These are phyloP conservation scores for Lutra lutra DNA, from an alignment of 2,797 vertebrate species.

Conservation along the genomic window DNA sequence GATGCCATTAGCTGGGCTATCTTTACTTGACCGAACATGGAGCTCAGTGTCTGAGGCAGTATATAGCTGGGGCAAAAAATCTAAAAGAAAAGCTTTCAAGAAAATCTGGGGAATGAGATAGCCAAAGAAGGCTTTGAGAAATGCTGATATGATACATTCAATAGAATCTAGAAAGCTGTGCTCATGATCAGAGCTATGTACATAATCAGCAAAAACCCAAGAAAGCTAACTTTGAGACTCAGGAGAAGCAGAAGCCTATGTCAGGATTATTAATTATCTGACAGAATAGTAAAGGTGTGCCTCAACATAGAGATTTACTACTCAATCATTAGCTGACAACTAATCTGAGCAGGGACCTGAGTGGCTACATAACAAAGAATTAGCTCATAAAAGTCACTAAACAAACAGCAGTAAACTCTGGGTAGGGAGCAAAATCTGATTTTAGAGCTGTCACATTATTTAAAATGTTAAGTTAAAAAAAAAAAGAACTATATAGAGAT, in stretches of 20 bases:
- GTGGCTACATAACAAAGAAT: not conserved
- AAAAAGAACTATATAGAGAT: not conserved
- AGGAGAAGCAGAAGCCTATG: not conserved
- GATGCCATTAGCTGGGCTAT: too few relatives aligned
- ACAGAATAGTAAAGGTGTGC: not conserved
- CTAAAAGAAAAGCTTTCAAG: not conserved
- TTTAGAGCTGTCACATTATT: not conserved
- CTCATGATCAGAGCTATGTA: not conserved
- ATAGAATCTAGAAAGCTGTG: not conserved
- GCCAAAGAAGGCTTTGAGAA: not conserved
- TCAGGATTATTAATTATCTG: not conserved
- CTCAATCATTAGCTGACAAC: not conserved
- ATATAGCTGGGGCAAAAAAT: not conserved
- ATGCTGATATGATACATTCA: not conserved
- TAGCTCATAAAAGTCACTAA: not conserved
- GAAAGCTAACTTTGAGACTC: not conserved
- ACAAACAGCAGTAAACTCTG: not conserved
- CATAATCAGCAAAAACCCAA: not conserved
- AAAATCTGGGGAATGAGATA: not conserved
- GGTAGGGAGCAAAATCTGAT: not conserved
- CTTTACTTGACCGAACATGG: not conserved
- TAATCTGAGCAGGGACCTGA: not conserved
- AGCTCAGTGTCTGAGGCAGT: not conserved
- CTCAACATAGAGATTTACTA: not conserved
- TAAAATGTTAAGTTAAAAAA: not conserved